phyloP scores from a whole-genome alignment of 2,888 invertebrate genomes.

The Campoplex capitator region DNA sequence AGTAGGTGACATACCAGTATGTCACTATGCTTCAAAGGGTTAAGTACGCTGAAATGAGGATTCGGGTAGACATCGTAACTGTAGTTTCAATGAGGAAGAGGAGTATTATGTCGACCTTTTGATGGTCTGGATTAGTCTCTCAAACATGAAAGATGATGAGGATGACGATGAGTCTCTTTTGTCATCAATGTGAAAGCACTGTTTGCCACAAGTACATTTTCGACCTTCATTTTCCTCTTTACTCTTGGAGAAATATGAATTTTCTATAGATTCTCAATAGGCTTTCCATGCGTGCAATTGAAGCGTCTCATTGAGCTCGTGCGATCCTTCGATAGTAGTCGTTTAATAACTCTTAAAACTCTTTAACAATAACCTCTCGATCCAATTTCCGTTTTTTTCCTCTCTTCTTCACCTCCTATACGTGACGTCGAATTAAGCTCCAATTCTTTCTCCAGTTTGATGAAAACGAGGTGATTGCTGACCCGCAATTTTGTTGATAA shows the following conservation, averaged over 20 bases:
- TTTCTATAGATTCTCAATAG: conserved; percentile 35
- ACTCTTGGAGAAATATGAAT: conserved; percentile 36
- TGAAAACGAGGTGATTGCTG: not conserved
- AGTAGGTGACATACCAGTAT: no score
- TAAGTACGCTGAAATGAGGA: not conserved
- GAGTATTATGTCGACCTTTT: not conserved
- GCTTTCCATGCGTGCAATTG: conserved; percentile 9
- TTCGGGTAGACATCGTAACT: not conserved
- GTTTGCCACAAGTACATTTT: not conserved
- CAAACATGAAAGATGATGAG: not conserved
- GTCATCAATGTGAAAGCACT: conserved; percentile 20
- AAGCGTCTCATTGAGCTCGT: conserved; percentile 23
- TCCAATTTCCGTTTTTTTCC: conserved; percentile 16
- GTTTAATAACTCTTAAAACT: conserved; percentile 9
- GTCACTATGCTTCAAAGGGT: no score
- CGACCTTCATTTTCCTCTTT: conserved; percentile 7
- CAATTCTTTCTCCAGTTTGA: not conserved
- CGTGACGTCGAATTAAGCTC: conserved; percentile 5
- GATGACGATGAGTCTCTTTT: conserved; percentile 24
- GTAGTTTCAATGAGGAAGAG: not conserved
- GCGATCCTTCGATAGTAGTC: not conserved
- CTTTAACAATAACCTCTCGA: conserved; percentile 45
- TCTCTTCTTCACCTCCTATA: not conserved
- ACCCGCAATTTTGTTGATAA: conserved; percentile 23
- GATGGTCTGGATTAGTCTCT: not conserved